Evolutionary conservation across 2,113 vertebrate species (phyloP), one percentile per base, ranked within the genome.

Genomic region (Benitochromis conjunctus): DNA sequence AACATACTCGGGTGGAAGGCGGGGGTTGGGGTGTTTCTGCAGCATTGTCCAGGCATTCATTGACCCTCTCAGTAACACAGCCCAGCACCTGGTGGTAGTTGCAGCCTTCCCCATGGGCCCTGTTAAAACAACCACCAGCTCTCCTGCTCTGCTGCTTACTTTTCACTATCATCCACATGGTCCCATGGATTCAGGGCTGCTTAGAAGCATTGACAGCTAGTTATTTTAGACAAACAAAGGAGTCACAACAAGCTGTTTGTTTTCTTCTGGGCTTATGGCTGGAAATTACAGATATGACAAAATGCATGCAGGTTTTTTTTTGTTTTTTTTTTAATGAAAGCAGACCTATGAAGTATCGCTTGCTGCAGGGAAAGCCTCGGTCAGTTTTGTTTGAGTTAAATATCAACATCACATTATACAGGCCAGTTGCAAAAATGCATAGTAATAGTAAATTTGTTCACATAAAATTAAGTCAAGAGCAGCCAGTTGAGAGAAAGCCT

Each of bases 61-160:
- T 94, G 92, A 91, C 92, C 90, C 91, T 64, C 86, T 94, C 91
- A 91, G 91, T 88, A 91, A 94, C 92, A 92, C 93, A 91, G 83
- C 18, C 54, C 84, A 88, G 93, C 95, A 95, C 94, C 93, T 96
- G 95, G 94, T 92, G 93, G 88, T 95, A 79, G 94, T 96, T 95
- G 93, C 85, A 81, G 85, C 83, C 86, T 89, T 91, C 87, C 94
- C 93, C 94, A 78, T 55, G 93, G 94, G 94, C 85, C 92, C 86
- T 93, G 96, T 95, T 96, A 95, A 95, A 96, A 93, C 89, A 92
- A 92, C 93, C 81, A 85, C 76, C 54, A 69, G 41, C 88, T 91
- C 80, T 83, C 82, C 78, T 81, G 38, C 88, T 85, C 57, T 60
- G 82, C 83, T 78, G 89, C 85, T 81, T 76, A 82, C 86, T 38